phyloP scores from a whole-genome alignment of 2,888 invertebrate genomes.

The Dastarcus helophoroides region DNA sequence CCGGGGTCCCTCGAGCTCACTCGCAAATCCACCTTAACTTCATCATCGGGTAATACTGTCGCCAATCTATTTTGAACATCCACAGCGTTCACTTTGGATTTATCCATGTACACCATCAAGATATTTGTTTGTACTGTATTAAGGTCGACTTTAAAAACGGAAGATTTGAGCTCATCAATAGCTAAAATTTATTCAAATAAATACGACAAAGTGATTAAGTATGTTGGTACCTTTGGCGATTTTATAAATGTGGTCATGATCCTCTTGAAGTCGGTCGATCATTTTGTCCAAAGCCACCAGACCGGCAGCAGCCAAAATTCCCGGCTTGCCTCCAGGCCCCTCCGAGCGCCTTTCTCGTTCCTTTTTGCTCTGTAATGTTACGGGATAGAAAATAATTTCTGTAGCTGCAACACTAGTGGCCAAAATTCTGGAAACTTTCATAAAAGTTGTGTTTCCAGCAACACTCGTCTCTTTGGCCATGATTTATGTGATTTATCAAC shows the following conservation, averaged over 20 bases:
- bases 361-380: conserved; percentile 8
- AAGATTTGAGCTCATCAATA: conserved; percentile 48
- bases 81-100: conserved; percentile 41
- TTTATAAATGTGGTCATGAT: conserved; percentile 58
- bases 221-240: conserved; percentile 57
- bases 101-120: conserved; percentile 49
- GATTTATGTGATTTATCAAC: no score
- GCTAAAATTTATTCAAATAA: conserved; percentile 39
- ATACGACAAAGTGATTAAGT: conserved; percentile 7
- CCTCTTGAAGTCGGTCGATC: conserved; percentile 55
- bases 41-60: conserved; percentile 36
- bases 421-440: no score
- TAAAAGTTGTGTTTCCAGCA: no score
- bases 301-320: conserved; percentile 84
- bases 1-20: conserved; percentile 47
- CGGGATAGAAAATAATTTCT: no score
- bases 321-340: conserved; percentile 91
- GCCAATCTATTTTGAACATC: conserved; percentile 45
- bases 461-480: no score
- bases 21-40: conserved; percentile 46
- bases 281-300: conserved; percentile 72
- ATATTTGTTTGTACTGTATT: conserved; percentile 62
- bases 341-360: conserved; percentile 75
- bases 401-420: no score
- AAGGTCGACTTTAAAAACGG: conserved; percentile 50